Base-by-base conservation (phyloP, 2,888 invertebrate genomes). In the Watsonalla cultraria region DNA sequence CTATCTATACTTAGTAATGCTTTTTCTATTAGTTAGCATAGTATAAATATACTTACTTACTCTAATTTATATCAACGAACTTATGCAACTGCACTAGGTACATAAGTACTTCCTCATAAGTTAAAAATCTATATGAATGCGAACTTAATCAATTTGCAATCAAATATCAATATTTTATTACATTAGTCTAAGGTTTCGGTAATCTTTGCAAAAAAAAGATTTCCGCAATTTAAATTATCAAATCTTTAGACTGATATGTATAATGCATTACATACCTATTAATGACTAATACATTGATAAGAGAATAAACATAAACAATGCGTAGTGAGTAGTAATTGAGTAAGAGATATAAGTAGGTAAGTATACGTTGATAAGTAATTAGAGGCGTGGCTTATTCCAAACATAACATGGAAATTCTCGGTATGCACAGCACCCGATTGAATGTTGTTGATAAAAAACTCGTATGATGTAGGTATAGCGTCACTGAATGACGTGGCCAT, bases 401-500 rank as follows among this genome's bases (percentile, higher is more conserved):
- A 58, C 61, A 58, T 57, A 64, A 61, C 54, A 65, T 56, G 60
- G 57, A 62, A 64, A 46, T 70, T 72, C 70, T 62, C 52, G 58
- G 68, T 65, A 68, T 47, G 51, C 11, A 42, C 42, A 57, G 58
- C 53, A 55, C 52, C 62, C 60, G 66, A 64, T 62, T 65, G 24
- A 63, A 66, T 64, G 58, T 57, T 49, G 61, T 52, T 61, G 66
- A 72, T 68, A 75, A 75, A 77, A 78, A 76, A 68, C 86, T 87
- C 84, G 75, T 84, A 81, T 82, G 87, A 86, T 83, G 57, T 24
- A 24, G 24, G 24, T 77, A 61, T 63, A 42, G 11, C 86, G 84
- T 86, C 86, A 87, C 66, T 52, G 51, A 42, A 53, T 84, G 85
- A 85, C 85, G 84, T 78, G 79, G 68, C 51, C 56, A 56, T 68